These are phyloP conservation scores for Spialia ferax DNA, from an alignment of 2,888 invertebrate genomes.

Conservation along the genomic window DNA sequence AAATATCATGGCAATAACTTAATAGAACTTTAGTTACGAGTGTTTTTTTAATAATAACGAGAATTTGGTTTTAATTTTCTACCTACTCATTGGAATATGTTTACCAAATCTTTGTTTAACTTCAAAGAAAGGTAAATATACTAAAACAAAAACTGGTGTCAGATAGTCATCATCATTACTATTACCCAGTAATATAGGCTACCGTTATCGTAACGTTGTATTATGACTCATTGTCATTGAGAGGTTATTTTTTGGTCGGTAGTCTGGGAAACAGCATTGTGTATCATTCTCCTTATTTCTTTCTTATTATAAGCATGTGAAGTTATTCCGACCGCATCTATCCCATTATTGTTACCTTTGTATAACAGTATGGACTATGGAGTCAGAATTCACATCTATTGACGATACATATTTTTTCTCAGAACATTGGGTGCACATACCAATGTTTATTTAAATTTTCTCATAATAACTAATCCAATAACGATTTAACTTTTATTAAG, in stretches of 20 bases:
- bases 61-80: no score
- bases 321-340: slow-evolving; percentile 52
- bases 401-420: neutral
- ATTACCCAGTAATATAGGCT: slow-evolving; percentile 43
- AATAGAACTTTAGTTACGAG: no score
- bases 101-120: no score
- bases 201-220: slow-evolving; percentile 45
- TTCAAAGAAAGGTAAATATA: neutral
- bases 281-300: slow-evolving; percentile 52
- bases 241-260: slow-evolving; percentile 43
- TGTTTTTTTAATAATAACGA: no score
- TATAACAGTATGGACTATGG: slow-evolving; percentile 7
- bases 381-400: slow-evolving; percentile 11
- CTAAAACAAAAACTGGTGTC: slow-evolving; percentile 40
- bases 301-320: slow-evolving; percentile 49
- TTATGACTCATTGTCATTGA: slow-evolving; percentile 46
- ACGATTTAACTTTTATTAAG: slow-evolving; percentile 4
- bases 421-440: neutral
- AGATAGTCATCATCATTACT: slow-evolving; percentile 44
- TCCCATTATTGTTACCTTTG: slow-evolving; percentile 44
- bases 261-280: slow-evolving; percentile 51
- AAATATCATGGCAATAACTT: no score
- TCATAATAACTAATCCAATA: neutral
- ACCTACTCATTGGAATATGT: no score
- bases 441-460: neutral